A percentile compares a stretch with the other conserved stretches of the same genome.
phyloP scores from a whole-genome alignment of 2,888 invertebrate genomes.

The Eustalomyia histrio region DNA sequence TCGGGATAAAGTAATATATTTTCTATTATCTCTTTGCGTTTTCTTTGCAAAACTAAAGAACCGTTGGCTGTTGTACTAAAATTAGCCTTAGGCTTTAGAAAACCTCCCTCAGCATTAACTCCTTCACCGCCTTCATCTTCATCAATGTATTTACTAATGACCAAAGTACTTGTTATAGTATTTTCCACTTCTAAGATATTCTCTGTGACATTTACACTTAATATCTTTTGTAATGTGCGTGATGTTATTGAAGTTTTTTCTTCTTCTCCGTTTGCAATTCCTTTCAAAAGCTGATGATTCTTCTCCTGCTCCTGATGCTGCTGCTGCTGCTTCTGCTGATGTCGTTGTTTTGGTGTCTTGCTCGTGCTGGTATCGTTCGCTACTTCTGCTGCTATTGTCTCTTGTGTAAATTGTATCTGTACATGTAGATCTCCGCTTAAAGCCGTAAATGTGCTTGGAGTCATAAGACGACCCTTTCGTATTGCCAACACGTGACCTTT shows the following conservation, averaged over 20 bases:
- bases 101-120: slow-evolving; percentile 72
- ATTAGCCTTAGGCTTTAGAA: slow-evolving; percentile 11
- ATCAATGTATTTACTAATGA: slow-evolving; percentile 78
- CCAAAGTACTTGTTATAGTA: slow-evolving; percentile 76
- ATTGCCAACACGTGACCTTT: slow-evolving; percentile 79
- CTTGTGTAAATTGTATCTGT: slow-evolving; percentile 81
- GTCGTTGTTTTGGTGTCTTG: slow-evolving; percentile 39
- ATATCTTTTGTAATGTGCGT: slow-evolving; percentile 64
- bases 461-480: slow-evolving; percentile 82
- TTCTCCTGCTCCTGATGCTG: not conserved
- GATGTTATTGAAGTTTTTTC: slow-evolving; percentile 50
- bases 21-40: slow-evolving; percentile 75
- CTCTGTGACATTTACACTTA: slow-evolving; percentile 58
- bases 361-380: slow-evolving; percentile 50
- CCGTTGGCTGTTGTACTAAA: slow-evolving; percentile 38
- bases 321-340: slow-evolving; percentile 1
- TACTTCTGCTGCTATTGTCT: slow-evolving; percentile 57
- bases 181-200: slow-evolving; percentile 67
- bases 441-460: slow-evolving; percentile 88
- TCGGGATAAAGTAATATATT: slow-evolving; percentile 77
- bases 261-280: not conserved
- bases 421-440: slow-evolving; percentile 89
- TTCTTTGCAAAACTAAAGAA: slow-evolving; percentile 69
- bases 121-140: slow-evolving; percentile 79
- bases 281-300: not conserved